These are phyloP conservation scores for Gonioctena quinquepunctata DNA, from an alignment of 1,140 invertebrate species.

Conservation along the genomic window DNA sequence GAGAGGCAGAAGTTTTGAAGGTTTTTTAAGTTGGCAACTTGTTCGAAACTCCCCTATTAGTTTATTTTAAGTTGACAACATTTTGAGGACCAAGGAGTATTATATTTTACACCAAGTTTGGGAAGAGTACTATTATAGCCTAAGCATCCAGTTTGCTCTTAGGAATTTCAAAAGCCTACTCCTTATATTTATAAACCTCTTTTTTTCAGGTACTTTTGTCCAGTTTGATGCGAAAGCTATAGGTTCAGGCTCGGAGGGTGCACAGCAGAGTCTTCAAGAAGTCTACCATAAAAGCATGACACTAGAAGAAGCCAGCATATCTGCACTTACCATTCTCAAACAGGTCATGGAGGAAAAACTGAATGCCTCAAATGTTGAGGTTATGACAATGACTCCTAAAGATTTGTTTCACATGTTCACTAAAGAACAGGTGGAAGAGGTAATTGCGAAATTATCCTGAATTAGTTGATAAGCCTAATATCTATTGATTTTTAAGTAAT, in stretches of 20 bases:
- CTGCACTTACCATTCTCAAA: constrained; percentile 93
- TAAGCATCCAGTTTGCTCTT: too few species aligned
- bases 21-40: too few species aligned
- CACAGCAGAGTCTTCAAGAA: constrained; percentile 91
- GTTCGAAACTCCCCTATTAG: too few species aligned
- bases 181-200: too few species aligned
- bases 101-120: too few species aligned
- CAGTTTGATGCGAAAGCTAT: constrained; percentile 99
- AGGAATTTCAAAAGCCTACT: too few species aligned
- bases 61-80: too few species aligned
- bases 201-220: constrained; percentile 81
- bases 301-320: constrained; percentile 91
- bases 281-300: constrained; percentile 83
- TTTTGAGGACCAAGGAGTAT: too few species aligned
- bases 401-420: constrained; percentile 88
- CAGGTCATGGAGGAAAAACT: constrained; percentile 99
- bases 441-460: constrained; percentile 80
- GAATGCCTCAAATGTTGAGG: constrained; percentile 96
- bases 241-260: constrained; percentile 98
- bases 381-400: constrained; percentile 88
- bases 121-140: too few species aligned
- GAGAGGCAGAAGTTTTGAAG: too few species aligned
- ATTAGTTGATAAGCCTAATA: constrained; percentile 1
- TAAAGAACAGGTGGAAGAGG: constrained; percentile 88
- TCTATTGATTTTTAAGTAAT: background rate